Evolutionary conservation across 2,888 invertebrate species (phyloP).

Genomic region (Laspeyria flexula): DNA sequence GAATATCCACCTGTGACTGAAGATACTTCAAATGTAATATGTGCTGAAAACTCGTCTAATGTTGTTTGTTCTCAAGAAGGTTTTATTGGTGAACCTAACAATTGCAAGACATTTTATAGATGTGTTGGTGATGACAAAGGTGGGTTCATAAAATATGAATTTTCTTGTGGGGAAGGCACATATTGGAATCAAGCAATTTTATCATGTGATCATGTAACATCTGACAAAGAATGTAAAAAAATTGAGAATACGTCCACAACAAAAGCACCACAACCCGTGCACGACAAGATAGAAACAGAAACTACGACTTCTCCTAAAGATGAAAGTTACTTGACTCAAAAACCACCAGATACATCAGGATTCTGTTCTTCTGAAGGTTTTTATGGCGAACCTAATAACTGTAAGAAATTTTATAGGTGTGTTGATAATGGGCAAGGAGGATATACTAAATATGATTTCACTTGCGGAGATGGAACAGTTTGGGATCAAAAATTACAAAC

Average conservation of each 20-base stretch:
- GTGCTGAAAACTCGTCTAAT: conserved; percentile 6
- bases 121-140: conserved; percentile 89
- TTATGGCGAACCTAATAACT: conserved; percentile 88
- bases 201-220: conserved; percentile 88
- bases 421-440: conserved; percentile 86
- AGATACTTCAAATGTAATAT: conserved; percentile 3
- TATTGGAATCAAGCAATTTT: conserved; percentile 90
- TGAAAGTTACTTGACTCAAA: conserved; percentile 27
- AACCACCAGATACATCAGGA: conserved; percentile 29
- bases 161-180: conserved; percentile 91
- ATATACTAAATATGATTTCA: conserved; percentile 88
- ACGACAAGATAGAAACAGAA: conserved; percentile 37
- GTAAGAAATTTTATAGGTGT: conserved; percentile 91
- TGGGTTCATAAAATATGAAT: conserved; percentile 88
- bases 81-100: conserved; percentile 88
- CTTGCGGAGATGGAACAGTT: conserved; percentile 90
- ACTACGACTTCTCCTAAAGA: conserved; percentile 28
- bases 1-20: conserved; percentile 23
- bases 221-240: conserved; percentile 26
- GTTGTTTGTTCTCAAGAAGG: conserved; percentile 29
- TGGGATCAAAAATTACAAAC: conserved; percentile 85
- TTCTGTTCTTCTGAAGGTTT: conserved; percentile 88
- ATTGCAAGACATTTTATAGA: conserved; percentile 92
- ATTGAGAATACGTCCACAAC: conserved; percentile 31
- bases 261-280: conserved; percentile 25